Base-by-base conservation (phyloP, 2,888 invertebrate species). In the Corbicula japonica region DNA sequence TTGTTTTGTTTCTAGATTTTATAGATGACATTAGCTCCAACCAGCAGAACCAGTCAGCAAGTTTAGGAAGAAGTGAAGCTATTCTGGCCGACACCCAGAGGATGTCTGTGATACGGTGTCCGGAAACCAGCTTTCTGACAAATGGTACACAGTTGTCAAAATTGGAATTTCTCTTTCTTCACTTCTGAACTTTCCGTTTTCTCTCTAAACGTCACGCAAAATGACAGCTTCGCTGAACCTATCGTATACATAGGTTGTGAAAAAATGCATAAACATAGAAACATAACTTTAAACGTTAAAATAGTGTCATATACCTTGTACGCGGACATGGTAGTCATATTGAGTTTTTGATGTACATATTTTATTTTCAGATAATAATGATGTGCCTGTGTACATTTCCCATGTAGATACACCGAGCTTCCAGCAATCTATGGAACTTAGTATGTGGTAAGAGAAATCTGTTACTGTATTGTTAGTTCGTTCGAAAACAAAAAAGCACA, bases 91-190 rank as follows among this genome's bases (percentile, higher is more conserved):
- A 66, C 26, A 48, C 62, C 46, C 73, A 81, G 38, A 50, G 80
- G 38, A 73, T 69, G 0, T 73, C 80, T 23, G 80, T 81, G 15
- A 81, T 81, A 12, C 65, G 76, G 10, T 66, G 76, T 30, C 70
- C 76, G 15, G 76, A 76, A 26, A 60, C 38, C 3, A 34, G 50
- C 3, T 34, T 38, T n/a, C 35, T 30, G n/a, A 50, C 28, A 32
- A 18, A 21, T 30, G 61, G 75, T 75, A 58, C n/a, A 21, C 18
- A 23, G 23, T n/a, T n/a, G n/a, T n/a, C n/a, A n/a, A n/a, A n/a
- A n/a, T n/a, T n/a, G n/a, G n/a, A n/a, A n/a, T n/a, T n/a, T n/a
- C n/a, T n/a, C n/a, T n/a, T n/a, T n/a, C 10, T 15, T 61, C 8
- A 32, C 12, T 56, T 56, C 10, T 12, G 12, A 10, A 6, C 10